Base-by-base conservation (phyloP, 2,113 vertebrate genomes). In the Lynx canadensis region DNA sequence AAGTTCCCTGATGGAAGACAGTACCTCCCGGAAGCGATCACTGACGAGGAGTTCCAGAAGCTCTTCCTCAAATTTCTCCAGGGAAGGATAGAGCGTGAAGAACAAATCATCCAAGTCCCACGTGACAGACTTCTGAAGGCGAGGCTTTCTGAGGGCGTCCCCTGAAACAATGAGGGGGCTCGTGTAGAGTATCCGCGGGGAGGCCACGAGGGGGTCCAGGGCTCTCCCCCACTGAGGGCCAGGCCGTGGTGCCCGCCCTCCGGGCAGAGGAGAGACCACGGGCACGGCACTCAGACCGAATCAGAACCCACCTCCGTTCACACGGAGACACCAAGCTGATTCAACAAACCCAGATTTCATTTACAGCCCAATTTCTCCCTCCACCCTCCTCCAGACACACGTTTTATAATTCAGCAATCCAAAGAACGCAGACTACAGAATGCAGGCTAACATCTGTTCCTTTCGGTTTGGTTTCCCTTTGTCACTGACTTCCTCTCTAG, bases 41-140 rank as follows among this genome's bases (percentile, higher is more conserved):
- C 93, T 97, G 97, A 98, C 98, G 38, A 99, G 98, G 3, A 99
- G 98, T 38, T 98, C 98, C 98, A 99, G 98, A 87, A 99, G 99
- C 21, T 99, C 99, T 52, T 99, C 99, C 98, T 99, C 99, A 4
- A 99, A 99, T 48, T 98, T 99, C 98, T 99, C 99, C 65, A 99
- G 65, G 16, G 99, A 99, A 0, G 99, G 99, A 94, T 99, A 98
- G 16, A 99, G 98, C 31, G 81, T 97, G 97, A 99, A 83, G 38
- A 98, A 99, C 83, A 99, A 96, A 80, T 97, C 98, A 25, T 99
- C 99, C 98, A 99, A 97, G 84, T 99, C 98, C 98, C 99, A 99
- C 0, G 98, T 98, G 92, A 98, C 60, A 0, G 98, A 98, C 97
- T 99, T 99, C 98, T 99, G 98, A 88, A 99, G 98, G 92, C 98